phyloP scores from a whole-genome alignment of 2,113 vertebrate species.

The Chaetodon trifascialis region DNA sequence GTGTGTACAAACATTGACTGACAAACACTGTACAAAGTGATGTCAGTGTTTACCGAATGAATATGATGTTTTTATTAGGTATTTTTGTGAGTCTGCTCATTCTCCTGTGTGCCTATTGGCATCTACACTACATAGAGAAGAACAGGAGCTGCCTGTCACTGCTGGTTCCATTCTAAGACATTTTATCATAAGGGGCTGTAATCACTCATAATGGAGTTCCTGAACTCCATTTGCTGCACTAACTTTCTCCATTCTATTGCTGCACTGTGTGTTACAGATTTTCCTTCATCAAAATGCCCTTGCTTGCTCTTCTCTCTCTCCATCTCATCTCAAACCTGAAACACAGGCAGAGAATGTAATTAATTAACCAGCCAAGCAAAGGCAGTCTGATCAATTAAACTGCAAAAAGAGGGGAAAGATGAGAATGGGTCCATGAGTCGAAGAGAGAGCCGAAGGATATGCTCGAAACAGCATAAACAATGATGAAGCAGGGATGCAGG shows the following conservation, averaged over 20 bases:
- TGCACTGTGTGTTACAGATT: conserved; percentile 36
- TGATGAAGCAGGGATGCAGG: conserved; percentile 19
- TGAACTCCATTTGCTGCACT: conserved; percentile 61
- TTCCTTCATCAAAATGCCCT: conserved; percentile 43
- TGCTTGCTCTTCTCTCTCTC: neutral
- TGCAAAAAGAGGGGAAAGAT: conserved; percentile 24
- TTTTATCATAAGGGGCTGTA: conserved; percentile 55
- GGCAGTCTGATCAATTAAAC: conserved; percentile 63
- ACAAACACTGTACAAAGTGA: neutral
- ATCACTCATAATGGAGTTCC: conserved; percentile 67
- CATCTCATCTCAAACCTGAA: conserved; percentile 55
- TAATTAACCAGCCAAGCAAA: conserved; percentile 53
- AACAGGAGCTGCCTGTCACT: conserved; percentile 30
- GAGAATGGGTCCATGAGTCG: conserved; percentile 37
- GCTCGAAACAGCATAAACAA: conserved; percentile 53
- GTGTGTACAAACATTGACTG: neutral
- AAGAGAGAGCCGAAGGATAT: conserved; percentile 19
- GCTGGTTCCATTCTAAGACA: conserved; percentile 20
- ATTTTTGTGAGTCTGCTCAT: neutral
- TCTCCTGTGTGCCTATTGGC: neutral
- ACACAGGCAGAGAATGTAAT: conserved; percentile 42
- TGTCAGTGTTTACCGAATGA: neutral
- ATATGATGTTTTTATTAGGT: neutral
- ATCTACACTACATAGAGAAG: conserved; percentile 21
- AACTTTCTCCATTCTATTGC: conserved; percentile 47